These are phyloP conservation scores for Ornithorhynchus anatinus DNA, from an alignment of 2,113 vertebrate species.

Conservation along the genomic window DNA sequence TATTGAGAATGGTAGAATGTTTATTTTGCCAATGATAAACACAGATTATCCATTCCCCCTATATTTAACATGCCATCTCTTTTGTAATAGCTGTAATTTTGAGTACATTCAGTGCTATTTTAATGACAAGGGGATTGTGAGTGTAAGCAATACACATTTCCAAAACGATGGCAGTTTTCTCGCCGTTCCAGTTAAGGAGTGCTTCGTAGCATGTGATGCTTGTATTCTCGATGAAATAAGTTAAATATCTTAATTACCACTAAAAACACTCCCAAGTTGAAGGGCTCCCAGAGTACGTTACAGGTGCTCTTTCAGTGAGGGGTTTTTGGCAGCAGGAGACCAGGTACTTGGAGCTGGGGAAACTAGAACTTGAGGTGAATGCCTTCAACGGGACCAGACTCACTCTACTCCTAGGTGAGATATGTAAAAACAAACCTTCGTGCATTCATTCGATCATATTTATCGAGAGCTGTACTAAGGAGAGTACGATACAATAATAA, in stretches of 20 bases:
- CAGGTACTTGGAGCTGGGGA: too few relatives aligned
- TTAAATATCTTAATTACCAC: conserved; percentile 65
- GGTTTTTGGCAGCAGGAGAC: too few relatives aligned
- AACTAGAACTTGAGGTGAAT: too few relatives aligned
- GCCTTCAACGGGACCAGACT: too few relatives aligned
- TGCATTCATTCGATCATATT: too few relatives aligned
- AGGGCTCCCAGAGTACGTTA: conserved; percentile 10
- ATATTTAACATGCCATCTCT: conserved; percentile 59
- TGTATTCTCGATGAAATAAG: conserved; percentile 64
- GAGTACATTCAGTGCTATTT: conserved; percentile 59
- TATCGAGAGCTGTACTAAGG: too few relatives aligned
- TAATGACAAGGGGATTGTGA: conserved; percentile 59
- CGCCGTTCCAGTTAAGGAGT: conserved; percentile 54
- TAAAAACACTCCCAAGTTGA: conserved; percentile 46
- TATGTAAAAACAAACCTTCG: too few relatives aligned
- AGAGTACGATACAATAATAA: too few relatives aligned
- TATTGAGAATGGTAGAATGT: conserved; percentile 14
- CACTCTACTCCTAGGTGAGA: too few relatives aligned
- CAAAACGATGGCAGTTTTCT: conserved; percentile 52
- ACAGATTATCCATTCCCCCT: conserved; percentile 40
- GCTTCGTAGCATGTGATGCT: conserved; percentile 55
- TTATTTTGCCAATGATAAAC: conserved; percentile 33
- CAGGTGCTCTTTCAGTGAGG: neutral
- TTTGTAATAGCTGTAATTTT: conserved; percentile 64
- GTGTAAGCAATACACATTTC: conserved; percentile 54